Base-by-base conservation (phyloP, 2,888 invertebrate genomes). In the Mechanitis messenoides region DNA sequence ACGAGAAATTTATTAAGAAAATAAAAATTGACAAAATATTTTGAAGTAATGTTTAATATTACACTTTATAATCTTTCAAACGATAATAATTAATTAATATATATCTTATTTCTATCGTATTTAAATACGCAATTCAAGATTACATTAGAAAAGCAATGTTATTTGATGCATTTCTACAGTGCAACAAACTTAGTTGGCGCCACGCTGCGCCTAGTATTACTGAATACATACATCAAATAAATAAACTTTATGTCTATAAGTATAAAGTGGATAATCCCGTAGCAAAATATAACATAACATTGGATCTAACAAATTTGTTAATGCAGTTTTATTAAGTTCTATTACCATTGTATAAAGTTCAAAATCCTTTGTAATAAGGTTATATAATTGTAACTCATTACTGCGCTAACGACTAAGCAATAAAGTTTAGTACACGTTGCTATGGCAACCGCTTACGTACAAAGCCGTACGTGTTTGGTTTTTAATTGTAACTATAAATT, bases 391-490 rank as follows among this genome's bases (percentile, higher is more conserved):
- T 50, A 50, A 9, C 31, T 31, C 6, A 68, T 68, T 69, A 57
- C 58, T 60, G 53, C 59, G 9, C 33, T 45, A 77, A 77, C 74
- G 74, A 71, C 69, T 70, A 64, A 68, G 72, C 73, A 69, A 73
- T 82, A 79, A 80, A 79, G 71, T 75, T 71, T 74, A 70, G 76
- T 77, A 72, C 68, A 62, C 71, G 80, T 79, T 76, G 71, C 76
- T 62, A 78, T 80, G 74, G 76, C 64, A 71, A 78, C 76, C 28
- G 53, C 61, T 56, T 56, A 66, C 56, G 57, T 54, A 59, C 64
- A 47, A 64, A 35, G 53, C 61, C 56, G 61, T 61, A 57, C 50
- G 58, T 58, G 59, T 61, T 57, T 53, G 60, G 60, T 60, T 63
- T 63, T 60, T 55, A 59, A 64, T 58, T 56, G 61, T 56, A 46